Evolutionary conservation across 2,797 vertebrate genomes (phyloP), one percentile per base, ranked within the genome.

Genomic region (Microtus obscurus): DNA sequence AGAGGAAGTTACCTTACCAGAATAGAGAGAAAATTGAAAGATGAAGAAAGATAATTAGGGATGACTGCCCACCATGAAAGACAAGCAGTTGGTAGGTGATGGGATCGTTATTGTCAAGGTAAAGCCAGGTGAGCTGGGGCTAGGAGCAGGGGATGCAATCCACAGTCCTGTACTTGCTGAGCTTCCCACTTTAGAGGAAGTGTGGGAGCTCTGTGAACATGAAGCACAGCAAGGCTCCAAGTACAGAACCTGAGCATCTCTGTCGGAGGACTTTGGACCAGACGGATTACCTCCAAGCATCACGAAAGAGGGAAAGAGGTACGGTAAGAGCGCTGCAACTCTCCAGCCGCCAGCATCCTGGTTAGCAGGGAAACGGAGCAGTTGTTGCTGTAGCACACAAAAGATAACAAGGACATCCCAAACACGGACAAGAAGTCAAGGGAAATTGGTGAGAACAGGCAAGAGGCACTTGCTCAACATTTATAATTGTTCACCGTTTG

Each of bases 251-350:
- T 23, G 48, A 79, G 48, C 77, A 53, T 23, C 43, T 25, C 11
- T 37, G 53, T 56, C 6, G 13, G 79, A 40, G 79, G 23, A 59
- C 11, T 0, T 4, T 71, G n/a, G n/a, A 37, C 69, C 7, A 5
- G 78, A 7, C 23, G n/a, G n/a, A 53, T 53, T 53, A 16, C 51
- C 51, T 53, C 51, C 51, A 1, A 53, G 17, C 53, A 56, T 56
- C 53, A 56, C 0, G 53, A 1, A 3, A 56, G 53, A 56, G 5
- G 53, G 53, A 56, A 19, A 56, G 16, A 56, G 17, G 17, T 19
- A 1, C 0, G 17, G 53, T 56, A 56, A 19, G 53, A 53, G 16
- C 0, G 53, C 53, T 19, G 1, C 16, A 4, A 19, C 53, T 53
- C 53, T 53, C 16, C 53, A 53, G 53, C 17, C 53, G 0, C 1